Evolutionary conservation across 2,113 vertebrate genomes (phyloP).

Genomic region (Lamprologus tigripictilis): DNA sequence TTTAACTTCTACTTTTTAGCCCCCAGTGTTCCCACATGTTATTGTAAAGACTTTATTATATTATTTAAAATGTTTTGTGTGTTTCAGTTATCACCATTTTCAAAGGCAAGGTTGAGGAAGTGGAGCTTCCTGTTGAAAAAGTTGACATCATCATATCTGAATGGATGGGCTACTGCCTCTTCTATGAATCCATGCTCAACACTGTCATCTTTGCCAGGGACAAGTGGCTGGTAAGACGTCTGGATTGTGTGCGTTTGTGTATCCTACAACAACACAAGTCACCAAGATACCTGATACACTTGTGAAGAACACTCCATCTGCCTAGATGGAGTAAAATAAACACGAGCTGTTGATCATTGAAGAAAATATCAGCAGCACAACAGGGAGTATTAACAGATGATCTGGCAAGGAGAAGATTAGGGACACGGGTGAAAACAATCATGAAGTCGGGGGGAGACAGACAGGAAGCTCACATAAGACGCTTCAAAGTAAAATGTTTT

Average conservation of each 20-base stretch:
- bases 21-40: neutral
- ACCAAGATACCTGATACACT: neutral
- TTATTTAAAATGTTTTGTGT: neutral
- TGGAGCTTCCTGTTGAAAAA: slow-evolving; percentile 91
- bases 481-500: neutral
- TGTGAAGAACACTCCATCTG: accelerated
- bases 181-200: slow-evolving; percentile 98
- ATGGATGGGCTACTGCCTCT: slow-evolving; percentile 98
- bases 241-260: neutral
- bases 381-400: accelerated
- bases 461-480: neutral
- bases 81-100: slow-evolving; percentile 96
- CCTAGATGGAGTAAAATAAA: neutral
- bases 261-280: neutral
- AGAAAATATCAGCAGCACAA: neutral
- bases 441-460: neutral
- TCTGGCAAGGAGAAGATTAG: neutral
- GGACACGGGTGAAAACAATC: neutral
- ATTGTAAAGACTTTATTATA: neutral
- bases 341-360: neutral
- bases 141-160: slow-evolving; percentile 98
- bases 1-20: neutral
- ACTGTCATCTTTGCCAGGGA: slow-evolving; percentile 97
- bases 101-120: slow-evolving; percentile 96
- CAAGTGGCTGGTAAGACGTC: slow-evolving; percentile 91